phyloP scores from a whole-genome alignment of 2,888 invertebrate genomes.

The Ophioninae sp. region DNA sequence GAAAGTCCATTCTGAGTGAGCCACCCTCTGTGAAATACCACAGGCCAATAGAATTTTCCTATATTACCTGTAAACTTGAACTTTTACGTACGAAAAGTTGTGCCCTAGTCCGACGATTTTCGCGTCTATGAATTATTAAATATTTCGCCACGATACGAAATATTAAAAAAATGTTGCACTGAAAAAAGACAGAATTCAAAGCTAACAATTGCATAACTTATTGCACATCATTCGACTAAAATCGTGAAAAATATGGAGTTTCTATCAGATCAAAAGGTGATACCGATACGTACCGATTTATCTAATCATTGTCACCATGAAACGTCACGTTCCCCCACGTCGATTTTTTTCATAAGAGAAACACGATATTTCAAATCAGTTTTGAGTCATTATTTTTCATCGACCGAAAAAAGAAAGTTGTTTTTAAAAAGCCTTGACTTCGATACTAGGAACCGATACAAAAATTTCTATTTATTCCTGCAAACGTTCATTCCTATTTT shows the following conservation, averaged over 20 bases:
- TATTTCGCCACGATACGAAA: neutral
- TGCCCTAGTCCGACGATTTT: neutral
- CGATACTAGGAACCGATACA: neutral
- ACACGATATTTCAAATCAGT: neutral
- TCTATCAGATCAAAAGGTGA: neutral
- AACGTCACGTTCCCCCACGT: neutral
- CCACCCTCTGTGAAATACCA: slow-evolving; percentile 24
- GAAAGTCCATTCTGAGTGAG: neutral
- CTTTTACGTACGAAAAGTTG: slow-evolving; percentile 49
- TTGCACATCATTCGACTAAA: neutral
- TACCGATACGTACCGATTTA: neutral
- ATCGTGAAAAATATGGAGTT: neutral
- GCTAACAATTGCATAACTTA: neutral
- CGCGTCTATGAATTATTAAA: neutral
- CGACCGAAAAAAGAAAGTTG: neutral
- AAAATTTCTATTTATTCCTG: neutral
- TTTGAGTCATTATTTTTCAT: neutral
- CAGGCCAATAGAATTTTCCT: neutral
- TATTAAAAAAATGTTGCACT: neutral
- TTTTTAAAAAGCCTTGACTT: neutral
- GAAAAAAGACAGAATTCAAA: neutral
- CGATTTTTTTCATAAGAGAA: neutral
- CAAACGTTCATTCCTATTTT: neutral
- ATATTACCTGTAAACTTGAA: slow-evolving; percentile 34
- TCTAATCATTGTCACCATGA: neutral